Base-by-base conservation (phyloP, 2,797 vertebrate genomes). In the Ara ararauna region DNA sequence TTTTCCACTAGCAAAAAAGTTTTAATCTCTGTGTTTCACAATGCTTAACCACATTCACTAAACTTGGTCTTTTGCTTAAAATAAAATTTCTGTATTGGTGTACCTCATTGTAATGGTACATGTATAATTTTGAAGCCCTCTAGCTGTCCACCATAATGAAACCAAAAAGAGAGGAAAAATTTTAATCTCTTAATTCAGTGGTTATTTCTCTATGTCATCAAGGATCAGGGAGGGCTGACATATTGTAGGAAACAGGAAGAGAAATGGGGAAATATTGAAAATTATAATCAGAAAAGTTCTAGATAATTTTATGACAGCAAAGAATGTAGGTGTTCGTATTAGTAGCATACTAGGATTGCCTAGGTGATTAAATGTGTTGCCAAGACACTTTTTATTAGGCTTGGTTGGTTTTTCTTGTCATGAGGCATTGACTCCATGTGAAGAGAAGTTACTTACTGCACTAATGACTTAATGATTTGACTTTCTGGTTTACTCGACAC, bases 11-110 rank as follows among this genome's bases (percentile, higher is more conserved):
- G 65, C n/a, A 44, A 54, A 80, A 38, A 82, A 54, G 20, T 67
- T 91, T 84, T 40, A 29, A n/a, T 73, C 40, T 85, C 84, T 92
- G 11, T 62, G 42, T 90, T 93, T 94, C 36, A 54, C 40, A 76
- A 9, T 73, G 29, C 15, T 87, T 87, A 40, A 58, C 60, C 68
- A 66, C n/a, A 64, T 34, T 90, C 51, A 67, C 26, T 76, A 60
- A 60, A 38, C 47, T 36, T 53, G 44, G 10, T 70, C 66, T 62
- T 45, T 38, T 89, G 16, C 84, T 72, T 66, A 73, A 82, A 67
- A 61, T 80, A 91, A 82, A 87, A 89, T 76, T 85, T 92, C 20
- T 71, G 1, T 91, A 68, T 91, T 76, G 27, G 15, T 67, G 47
- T 72, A 53, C n/a, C 44, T 94, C 20, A 23, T 53, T 95, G 9